Conservation (phyloP, 1,140 invertebrate genomes). For the Theocolax elegans region DNA sequence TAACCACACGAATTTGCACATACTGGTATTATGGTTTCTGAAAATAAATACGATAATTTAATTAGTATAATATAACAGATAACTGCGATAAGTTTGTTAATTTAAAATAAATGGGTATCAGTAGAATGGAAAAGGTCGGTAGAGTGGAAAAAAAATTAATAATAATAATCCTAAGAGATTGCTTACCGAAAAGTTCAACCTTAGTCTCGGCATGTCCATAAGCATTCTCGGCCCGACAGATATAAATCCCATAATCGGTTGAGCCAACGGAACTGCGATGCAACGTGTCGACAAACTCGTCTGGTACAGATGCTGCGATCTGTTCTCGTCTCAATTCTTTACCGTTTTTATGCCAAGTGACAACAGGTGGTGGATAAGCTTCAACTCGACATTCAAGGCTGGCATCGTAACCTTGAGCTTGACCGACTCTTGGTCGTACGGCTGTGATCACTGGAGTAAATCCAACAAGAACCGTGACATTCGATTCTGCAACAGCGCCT, state of each 20-base stretch:
- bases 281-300: slow-evolving; percentile 13
- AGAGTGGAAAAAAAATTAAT: neutral
- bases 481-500: neutral
- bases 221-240: slow-evolving; percentile 24
- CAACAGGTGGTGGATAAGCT: slow-evolving; percentile 1
- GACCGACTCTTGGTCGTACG: slow-evolving; percentile 31
- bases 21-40: slow-evolving; percentile 32
- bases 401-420: slow-evolving; percentile 10
- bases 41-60: slow-evolving; percentile 4
- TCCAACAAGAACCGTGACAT: slow-evolving; percentile 12
- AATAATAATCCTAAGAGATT: neutral
- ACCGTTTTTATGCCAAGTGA: slow-evolving; percentile 11
- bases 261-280: neutral
- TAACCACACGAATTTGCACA: slow-evolving; percentile 28
- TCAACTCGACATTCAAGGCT: slow-evolving; percentile 34
- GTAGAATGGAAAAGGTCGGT: neutral
- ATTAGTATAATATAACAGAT: neutral
- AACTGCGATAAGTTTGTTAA: neutral
- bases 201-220: slow-evolving; percentile 19
- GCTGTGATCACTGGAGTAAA: slow-evolving; percentile 21
- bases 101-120: neutral
- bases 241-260: slow-evolving; percentile 20
- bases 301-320: neutral
- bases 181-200: slow-evolving; percentile 36
- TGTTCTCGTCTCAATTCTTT: neutral